These are phyloP conservation scores for Pedionomus torquatus DNA, from an alignment of 2,113 vertebrate genomes.

Conservation along the genomic window DNA sequence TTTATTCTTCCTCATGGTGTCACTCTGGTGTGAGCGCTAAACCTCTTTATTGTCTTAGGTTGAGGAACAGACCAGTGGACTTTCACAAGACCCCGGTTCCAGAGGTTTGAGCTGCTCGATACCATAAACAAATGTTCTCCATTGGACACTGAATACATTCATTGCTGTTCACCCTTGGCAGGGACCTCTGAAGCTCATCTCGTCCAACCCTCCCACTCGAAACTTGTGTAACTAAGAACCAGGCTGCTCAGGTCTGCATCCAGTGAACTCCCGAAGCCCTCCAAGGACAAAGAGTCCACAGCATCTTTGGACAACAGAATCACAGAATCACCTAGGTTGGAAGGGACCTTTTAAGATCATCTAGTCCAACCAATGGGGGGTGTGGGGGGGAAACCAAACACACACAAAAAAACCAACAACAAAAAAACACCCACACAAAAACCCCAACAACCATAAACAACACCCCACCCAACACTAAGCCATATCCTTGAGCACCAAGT, in stretches of 20 bases:
- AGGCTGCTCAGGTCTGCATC: background rate
- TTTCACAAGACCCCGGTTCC: background rate
- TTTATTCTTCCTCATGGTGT: background rate
- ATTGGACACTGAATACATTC: background rate
- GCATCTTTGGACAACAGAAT: background rate
- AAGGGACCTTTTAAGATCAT: too few relatives aligned
- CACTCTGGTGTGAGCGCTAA: background rate
- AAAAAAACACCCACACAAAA: too few relatives aligned
- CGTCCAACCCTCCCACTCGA: background rate
- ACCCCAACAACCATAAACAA: too few relatives aligned
- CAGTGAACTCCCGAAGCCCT: background rate
- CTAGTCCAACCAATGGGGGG: too few relatives aligned
- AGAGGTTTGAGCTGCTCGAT: background rate
- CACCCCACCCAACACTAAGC: too few relatives aligned
- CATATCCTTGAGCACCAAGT: too few relatives aligned
- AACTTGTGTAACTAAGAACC: background rate
- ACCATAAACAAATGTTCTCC: rapidly evolving
- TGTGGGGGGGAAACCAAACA: too few relatives aligned
- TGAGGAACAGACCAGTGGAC: background rate
- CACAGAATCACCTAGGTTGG: too few relatives aligned
- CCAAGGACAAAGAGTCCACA: background rate
- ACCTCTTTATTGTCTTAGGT: background rate
- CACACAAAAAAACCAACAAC: too few relatives aligned
- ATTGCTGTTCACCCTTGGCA: background rate
- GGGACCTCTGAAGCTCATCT: background rate